Evolutionary conservation across 2,113 vertebrate genomes (phyloP), one percentile per base, ranked within the genome.

Genomic region (Bufo bufo): DNA sequence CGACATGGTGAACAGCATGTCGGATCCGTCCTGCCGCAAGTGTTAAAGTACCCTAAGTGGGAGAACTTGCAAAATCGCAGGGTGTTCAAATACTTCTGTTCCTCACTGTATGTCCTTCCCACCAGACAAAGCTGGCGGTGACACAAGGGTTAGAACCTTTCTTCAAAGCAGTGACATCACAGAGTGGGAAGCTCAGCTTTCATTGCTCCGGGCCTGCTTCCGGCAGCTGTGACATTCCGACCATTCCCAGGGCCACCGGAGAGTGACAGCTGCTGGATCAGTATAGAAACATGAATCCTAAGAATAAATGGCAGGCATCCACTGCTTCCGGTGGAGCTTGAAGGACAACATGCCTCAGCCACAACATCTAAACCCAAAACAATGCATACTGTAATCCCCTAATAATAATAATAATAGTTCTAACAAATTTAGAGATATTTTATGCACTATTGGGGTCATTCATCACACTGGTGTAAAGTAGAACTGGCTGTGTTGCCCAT

Each of bases 181-280:
- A 69, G 33, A 81, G 78, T 0, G 65, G 77, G 78, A 23, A 23
- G 86, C 65, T 87, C 86, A 87, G 78, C 86, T 87, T 78, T 87
- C 78, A 14, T 45, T 72, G 78, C 78, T 52, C 47, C 49, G 16
- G 20, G 78, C 50, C n/a, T 6, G 23, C 65, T 82, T 87, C 86
- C 86, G 86, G 86, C 86, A 87, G 77, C 77, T 87, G 86, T 72
- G 77, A 81, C 86, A 87, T 87, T 87, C 78, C 52, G 8, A 11
- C 49, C 65, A 45, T 87, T 72, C 65, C 65, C 86, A 23, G 43
- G 52, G 50, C 23, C n/a, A 20, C 3, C 33, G 63, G 12, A 45
- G 52, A 82, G 86, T 87, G 86, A 82, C 86, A 87, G 86, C 77
- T 87, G 86, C 86, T 6, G 77, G 86, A 72, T 81, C 61, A 47